Evolutionary conservation across 2,113 vertebrate genomes (phyloP).

Genomic region (Noturus placidus): DNA sequence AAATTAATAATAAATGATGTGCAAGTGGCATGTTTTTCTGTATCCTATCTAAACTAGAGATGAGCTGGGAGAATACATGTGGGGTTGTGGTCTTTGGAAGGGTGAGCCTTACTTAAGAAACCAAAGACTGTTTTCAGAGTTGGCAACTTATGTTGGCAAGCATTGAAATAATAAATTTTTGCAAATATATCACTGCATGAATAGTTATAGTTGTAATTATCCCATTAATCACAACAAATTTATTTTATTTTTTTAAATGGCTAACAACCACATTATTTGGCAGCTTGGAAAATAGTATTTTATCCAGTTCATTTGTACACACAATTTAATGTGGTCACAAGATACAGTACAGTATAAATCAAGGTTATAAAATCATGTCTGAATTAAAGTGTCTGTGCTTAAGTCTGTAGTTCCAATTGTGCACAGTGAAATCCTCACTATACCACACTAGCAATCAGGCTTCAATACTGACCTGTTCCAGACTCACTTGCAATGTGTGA

Average conservation of each 20-base stretch:
- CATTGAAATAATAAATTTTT: background rate
- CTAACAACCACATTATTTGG: background rate
- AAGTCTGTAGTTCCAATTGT: background rate
- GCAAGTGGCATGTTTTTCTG: background rate
- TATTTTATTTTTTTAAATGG: background rate
- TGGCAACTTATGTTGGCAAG: background rate
- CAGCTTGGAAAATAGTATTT: background rate
- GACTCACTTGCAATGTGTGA: constrained; percentile 37
- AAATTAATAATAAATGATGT: background rate
- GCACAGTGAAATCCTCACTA: background rate
- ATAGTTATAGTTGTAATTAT: background rate
- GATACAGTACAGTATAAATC: background rate
- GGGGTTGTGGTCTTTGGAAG: background rate
- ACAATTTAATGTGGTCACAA: background rate
- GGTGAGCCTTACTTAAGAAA: background rate
- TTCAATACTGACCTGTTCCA: constrained; percentile 57
- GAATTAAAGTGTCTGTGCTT: background rate
- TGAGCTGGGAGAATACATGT: background rate
- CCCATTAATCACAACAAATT: background rate
- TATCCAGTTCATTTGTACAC: background rate
- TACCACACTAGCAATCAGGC: background rate
- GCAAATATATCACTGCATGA: background rate
- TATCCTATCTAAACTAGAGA: background rate
- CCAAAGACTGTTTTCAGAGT: background rate
- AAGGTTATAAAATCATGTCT: background rate